Conservation (phyloP, 1,140 invertebrate genomes). For the Temnothorax curvispinosus region DNA sequence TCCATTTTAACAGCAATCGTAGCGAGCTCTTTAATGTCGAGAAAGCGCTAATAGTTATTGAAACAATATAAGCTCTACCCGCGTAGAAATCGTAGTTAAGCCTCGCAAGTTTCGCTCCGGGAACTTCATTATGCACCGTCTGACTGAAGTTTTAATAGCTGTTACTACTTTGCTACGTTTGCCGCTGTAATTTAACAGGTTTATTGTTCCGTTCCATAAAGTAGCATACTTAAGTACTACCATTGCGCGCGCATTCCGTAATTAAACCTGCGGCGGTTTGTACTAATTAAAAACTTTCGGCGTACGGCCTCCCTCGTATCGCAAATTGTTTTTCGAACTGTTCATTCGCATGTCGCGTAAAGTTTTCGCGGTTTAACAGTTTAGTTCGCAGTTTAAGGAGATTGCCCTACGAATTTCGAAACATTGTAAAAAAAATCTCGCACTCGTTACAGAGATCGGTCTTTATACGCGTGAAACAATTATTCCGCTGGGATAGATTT, state of each 20-base stretch:
- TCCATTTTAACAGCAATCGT: background rate
- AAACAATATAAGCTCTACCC: slow-evolving; percentile 35
- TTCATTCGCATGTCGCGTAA: slow-evolving; percentile 32
- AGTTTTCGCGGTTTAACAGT: background rate
- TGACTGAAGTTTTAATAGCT: slow-evolving; percentile 61
- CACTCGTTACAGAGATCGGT: background rate
- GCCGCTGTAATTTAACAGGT: slow-evolving; percentile 58
- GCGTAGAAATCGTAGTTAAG: slow-evolving; percentile 39
- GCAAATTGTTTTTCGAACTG: slow-evolving; percentile 54
- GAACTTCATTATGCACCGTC: slow-evolving; percentile 52
- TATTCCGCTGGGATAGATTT: background rate
- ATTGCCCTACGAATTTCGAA: background rate
- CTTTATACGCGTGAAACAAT: background rate
- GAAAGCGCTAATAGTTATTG: slow-evolving; percentile 25
- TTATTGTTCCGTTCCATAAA: slow-evolving; percentile 60
- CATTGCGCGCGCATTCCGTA: slow-evolving; percentile 54
- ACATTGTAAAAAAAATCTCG: background rate
- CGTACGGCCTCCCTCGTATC: slow-evolving; percentile 22
- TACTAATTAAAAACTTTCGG: slow-evolving; percentile 59
- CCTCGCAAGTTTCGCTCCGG: slow-evolving; percentile 43
- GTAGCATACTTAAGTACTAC: slow-evolving; percentile 58
- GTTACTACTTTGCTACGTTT: slow-evolving; percentile 60
- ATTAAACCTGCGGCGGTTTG: slow-evolving; percentile 56
- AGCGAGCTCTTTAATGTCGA: background rate
- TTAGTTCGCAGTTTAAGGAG: background rate